Percentiles rank a stretch among this genome's conserved stretches.
Evolutionary conservation across 2,888 invertebrate species (phyloP).

Genomic region (Palloptera scutellata): DNA sequence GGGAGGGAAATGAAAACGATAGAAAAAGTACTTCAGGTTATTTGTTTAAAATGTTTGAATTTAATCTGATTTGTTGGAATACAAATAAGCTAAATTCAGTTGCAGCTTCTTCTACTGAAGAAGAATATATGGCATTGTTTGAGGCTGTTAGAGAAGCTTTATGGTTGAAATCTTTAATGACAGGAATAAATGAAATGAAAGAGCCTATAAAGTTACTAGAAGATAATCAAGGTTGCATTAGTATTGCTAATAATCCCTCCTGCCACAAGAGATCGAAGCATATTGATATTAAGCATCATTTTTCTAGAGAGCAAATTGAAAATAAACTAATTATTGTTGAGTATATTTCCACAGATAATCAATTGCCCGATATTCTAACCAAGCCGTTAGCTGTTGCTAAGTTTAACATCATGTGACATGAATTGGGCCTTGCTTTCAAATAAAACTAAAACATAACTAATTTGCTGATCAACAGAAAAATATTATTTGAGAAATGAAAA

Average conservation of each 20-base stretch:
- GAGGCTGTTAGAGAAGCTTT: conserved; percentile 18
- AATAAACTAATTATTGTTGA: conserved; percentile 34
- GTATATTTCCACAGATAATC: conserved; percentile 37
- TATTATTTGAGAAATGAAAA: conserved; percentile 15
- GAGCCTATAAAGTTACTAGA: conserved; percentile 21
- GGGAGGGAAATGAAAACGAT: conserved; percentile 31
- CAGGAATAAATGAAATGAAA: conserved; percentile 10
- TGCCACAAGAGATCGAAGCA: conserved; percentile 38
- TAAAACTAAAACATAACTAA: no score
- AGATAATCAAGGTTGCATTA: conserved; percentile 20
- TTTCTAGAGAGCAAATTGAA: conserved; percentile 36
- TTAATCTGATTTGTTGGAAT: conserved; percentile 10
- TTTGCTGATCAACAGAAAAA: no score
- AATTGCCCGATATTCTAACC: conserved; percentile 33
- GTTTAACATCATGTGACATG: no score
- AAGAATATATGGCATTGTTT: conserved; percentile 23
- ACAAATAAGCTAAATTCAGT: conserved; percentile 24
- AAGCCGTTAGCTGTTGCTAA: no score
- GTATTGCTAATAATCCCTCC: conserved; percentile 8
- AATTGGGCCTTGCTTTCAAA: no score
- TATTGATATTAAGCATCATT: conserved; percentile 40
- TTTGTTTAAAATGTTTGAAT: conserved; percentile 21
- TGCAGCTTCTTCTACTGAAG: conserved; percentile 21
- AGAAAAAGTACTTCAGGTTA: conserved; percentile 28
- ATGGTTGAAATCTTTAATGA: conserved; percentile 21